phyloP scores from a whole-genome alignment of 2,888 invertebrate genomes.

The Zeuzera pyrina region DNA sequence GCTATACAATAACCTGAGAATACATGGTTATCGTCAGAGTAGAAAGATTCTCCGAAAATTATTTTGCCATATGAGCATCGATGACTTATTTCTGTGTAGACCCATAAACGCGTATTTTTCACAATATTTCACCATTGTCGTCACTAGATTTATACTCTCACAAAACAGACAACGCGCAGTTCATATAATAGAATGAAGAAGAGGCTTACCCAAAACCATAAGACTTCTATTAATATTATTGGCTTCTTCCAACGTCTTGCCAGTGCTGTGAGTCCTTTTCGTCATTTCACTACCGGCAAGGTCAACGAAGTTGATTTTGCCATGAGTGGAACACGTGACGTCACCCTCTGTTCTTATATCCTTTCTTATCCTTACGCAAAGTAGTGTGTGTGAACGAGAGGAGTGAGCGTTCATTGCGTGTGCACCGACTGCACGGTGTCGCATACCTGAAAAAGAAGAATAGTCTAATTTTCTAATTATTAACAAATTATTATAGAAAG shows the following conservation, averaged over 20 bases:
- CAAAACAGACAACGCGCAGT: too few relatives aligned
- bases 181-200: too few relatives aligned
- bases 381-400: slow-evolving; percentile 91
- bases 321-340: slow-evolving; percentile 90
- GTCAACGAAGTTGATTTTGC: slow-evolving; percentile 97
- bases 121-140: too few relatives aligned
- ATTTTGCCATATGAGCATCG: too few relatives aligned
- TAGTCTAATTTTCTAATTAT: not conserved
- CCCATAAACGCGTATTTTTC: too few relatives aligned
- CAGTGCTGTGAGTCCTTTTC: slow-evolving; percentile 90
- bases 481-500: not conserved
- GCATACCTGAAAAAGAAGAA: slow-evolving; percentile 90
- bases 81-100: too few relatives aligned
- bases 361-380: slow-evolving; percentile 91
- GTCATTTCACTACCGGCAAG: slow-evolving; percentile 98
- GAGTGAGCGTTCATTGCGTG: slow-evolving; percentile 96
- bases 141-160: too few relatives aligned
- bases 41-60: not conserved
- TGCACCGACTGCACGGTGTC: slow-evolving; percentile 89
- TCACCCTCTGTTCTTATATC: slow-evolving; percentile 87
- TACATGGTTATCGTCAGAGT: not conserved
- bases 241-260: slow-evolving; percentile 91
- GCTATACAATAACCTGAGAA: slow-evolving; percentile 93
- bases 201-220: slow-evolving; percentile 86
- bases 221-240: slow-evolving; percentile 97